These are phyloP conservation scores for honey bee (Apis mellifera) DNA, from an alignment of 1,140 invertebrate species.

Conservation along the genomic window DNA sequence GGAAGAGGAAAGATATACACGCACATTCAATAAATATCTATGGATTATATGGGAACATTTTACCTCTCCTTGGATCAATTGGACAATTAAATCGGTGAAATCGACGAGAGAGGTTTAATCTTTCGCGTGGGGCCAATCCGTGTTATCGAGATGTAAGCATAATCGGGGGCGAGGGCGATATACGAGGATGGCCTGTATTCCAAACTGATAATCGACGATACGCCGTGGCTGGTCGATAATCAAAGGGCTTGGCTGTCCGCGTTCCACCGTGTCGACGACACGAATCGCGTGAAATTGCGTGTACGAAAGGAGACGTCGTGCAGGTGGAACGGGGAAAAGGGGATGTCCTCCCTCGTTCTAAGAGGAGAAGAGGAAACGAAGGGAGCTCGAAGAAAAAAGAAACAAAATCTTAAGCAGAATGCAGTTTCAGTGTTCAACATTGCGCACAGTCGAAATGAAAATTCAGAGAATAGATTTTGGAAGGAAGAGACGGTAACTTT, in stretches of 20 bases:
- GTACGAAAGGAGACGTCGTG: not conserved
- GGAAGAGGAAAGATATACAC: not conserved
- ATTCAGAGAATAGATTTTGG: no score
- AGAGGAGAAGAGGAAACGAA: not conserved
- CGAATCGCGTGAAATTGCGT: constrained; percentile 12
- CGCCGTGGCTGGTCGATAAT: constrained; percentile 43
- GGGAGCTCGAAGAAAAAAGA: not conserved
- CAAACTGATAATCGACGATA: constrained; percentile 49
- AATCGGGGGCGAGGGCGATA: constrained; percentile 26
- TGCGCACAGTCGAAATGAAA: no score
- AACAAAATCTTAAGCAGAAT: not conserved
- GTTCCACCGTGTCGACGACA: constrained; percentile 12
- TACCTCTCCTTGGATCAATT: no score
- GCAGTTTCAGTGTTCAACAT: no score
- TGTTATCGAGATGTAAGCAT: constrained; percentile 43
- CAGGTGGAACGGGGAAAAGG: not conserved
- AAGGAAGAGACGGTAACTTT: no score
- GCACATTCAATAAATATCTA: no score
- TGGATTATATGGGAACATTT: no score
- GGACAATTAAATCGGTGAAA: not conserved
- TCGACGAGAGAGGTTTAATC: constrained; percentile 13
- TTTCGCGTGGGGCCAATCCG: constrained; percentile 31
- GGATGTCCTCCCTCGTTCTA: not conserved
- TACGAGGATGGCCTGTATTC: constrained; percentile 3
- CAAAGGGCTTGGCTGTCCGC: constrained; percentile 44